Base-by-base conservation (phyloP, 2,113 vertebrate species). In the Sturnus vulgaris region DNA sequence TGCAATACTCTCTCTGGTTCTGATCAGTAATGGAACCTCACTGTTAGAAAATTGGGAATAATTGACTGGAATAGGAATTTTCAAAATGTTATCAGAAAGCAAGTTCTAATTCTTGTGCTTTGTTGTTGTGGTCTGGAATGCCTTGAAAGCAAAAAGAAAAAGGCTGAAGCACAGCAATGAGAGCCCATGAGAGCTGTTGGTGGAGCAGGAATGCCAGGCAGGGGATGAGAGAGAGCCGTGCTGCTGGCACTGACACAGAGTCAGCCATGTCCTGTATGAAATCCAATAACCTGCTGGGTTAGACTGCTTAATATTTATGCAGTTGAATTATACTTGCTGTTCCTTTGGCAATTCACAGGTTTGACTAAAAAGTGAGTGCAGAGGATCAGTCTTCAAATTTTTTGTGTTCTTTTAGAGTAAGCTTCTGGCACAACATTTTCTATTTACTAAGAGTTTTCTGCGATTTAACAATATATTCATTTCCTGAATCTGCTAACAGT, bases 11-110 rank as follows among this genome's bases (percentile, higher is more conserved):
- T 86, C 64, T 88, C 47, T 42, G 20, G 31, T 44, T 86, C 57
- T 46, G 90, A 82, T 76, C 46, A 56, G 68, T 66, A 94, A 68
- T 95, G 57, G 83, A 88, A 95, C 90, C 73, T 93, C 31, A 33
- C 11, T 25, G 17, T 46, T 85, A 42, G 25, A 71, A 93, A 88
- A 89, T 52, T 27, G 71, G 22, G 17, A 50, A 89, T 77, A 85
- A 88, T 28, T 57, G n/a, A 59, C 44, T 46, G 42, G 24, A 92
- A 83, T 39, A 72, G 18, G 39, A 60, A 65, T 75, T 86, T 88
- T 57, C 12, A 42, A 22, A 77, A 60, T 60, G 13, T 20, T 84
- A 24, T 82, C 13, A 63, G 53, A 84, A 76, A 18, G 17, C 15
- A 71, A 46, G 10, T 72, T 52, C 78, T 44, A 57, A 10, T 35